Evolutionary conservation across 2,888 invertebrate genomes (phyloP).

Genomic region (Gisinianus flammeolus): DNA sequence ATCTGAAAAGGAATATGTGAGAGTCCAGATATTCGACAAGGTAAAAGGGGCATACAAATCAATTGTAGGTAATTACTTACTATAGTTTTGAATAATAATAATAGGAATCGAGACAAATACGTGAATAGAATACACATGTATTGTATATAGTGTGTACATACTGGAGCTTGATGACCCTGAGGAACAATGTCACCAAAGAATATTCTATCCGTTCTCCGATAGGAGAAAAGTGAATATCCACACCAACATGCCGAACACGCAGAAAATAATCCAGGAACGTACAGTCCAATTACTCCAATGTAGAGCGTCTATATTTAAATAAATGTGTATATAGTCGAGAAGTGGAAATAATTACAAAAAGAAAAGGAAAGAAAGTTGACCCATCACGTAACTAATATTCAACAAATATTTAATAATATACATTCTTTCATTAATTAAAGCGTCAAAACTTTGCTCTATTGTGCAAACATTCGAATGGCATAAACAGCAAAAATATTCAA

Average conservation of each 20-base stretch:
- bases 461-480: too few relatives aligned
- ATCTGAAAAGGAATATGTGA: conserved; percentile 12
- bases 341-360: background rate
- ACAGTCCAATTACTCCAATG: conserved; percentile 54
- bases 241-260: conserved; percentile 48
- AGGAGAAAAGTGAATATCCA: conserved; percentile 25
- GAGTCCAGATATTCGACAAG: background rate
- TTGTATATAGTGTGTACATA: too few relatives aligned
- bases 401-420: too few relatives aligned
- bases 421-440: too few relatives aligned
- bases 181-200: conserved; percentile 34
- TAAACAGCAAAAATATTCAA: too few relatives aligned
- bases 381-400: background rate
- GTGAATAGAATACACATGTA: background rate
- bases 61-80: too few relatives aligned
- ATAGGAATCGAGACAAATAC: background rate
- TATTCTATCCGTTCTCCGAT: conserved; percentile 4
- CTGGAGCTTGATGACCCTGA: conserved; percentile 26
- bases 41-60: background rate
- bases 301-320: conserved; percentile 48
- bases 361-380: background rate
- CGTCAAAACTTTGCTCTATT: too few relatives aligned
- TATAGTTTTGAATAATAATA: background rate
- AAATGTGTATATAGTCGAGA: background rate
- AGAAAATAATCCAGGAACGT: conserved; percentile 47